A percentile compares a stretch with the other conserved stretches of the same genome.
phyloP scores from a whole-genome alignment of 2,888 invertebrate genomes.

The Leucoma salicis region DNA sequence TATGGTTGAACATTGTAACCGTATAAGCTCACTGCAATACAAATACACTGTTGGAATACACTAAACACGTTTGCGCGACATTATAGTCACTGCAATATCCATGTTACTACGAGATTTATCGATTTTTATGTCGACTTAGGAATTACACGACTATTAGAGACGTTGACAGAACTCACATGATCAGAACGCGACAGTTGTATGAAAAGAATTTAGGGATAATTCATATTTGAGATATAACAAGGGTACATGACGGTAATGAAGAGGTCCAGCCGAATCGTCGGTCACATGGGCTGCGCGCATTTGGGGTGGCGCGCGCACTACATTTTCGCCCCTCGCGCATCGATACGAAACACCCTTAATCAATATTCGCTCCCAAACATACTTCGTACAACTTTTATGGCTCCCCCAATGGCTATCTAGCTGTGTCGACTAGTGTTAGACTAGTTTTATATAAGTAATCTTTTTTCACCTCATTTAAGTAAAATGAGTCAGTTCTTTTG shows the following conservation, averaged over 20 bases:
- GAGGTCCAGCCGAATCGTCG: constrained; percentile 39
- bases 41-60: constrained; percentile 66
- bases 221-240: constrained; percentile 39
- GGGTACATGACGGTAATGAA: constrained; percentile 44
- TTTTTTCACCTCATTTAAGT: constrained; percentile 13
- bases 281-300: constrained; percentile 43
- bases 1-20: constrained; percentile 80
- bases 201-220: constrained; percentile 21
- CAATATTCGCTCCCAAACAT: constrained; percentile 68
- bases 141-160: constrained; percentile 35
- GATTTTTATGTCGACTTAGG: constrained; percentile 61
- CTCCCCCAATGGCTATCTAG: no score
- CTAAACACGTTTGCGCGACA: constrained; percentile 41
- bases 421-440: no score
- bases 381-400: constrained; percentile 59
- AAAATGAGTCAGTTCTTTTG: constrained; percentile 5
- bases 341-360: constrained; percentile 57
- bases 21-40: constrained; percentile 66
- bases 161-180: constrained; percentile 38
- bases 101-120: constrained; percentile 59
- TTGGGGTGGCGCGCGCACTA: constrained; percentile 38
- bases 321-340: constrained; percentile 27
- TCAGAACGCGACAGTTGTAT: constrained; percentile 17
- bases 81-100: constrained; percentile 47
- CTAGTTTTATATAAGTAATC: constrained; percentile 34